phyloP scores from a whole-genome alignment of 2,113 vertebrate genomes.

The Carassius gibelio region DNA sequence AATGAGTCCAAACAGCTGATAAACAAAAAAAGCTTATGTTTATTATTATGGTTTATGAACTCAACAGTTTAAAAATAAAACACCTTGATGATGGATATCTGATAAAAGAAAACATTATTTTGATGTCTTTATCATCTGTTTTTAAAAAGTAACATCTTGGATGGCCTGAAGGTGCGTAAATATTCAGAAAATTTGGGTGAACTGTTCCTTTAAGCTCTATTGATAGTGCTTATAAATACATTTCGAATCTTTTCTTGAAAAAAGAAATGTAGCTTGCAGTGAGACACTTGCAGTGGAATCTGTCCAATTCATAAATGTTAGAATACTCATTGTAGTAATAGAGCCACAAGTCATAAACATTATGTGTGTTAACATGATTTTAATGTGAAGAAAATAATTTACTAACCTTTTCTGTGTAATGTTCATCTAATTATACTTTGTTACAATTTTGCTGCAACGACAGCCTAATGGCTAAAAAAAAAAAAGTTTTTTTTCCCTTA shows the following conservation, averaged over 20 bases:
- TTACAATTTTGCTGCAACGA: neutral
- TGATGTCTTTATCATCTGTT: neutral
- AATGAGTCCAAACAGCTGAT: too few species aligned
- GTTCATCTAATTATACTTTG: neutral
- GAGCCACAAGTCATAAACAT: too few species aligned
- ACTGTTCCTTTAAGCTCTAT: neutral
- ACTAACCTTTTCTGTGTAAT: neutral
- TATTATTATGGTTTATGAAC: too few species aligned
- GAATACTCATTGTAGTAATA: too few species aligned
- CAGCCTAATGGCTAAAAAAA: neutral
- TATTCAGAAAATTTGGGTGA: neutral
- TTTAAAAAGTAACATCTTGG: neutral
- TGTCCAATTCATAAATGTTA: too few species aligned
- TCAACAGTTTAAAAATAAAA: too few species aligned
- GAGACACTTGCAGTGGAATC: too few species aligned
- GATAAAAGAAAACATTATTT: neutral
- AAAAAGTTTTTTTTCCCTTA: neutral
- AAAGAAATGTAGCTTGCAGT: neutral
- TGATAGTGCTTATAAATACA: neutral
- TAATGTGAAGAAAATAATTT: neutral
- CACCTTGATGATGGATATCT: too few species aligned
- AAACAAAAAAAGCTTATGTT: too few species aligned
- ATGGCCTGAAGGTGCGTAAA: neutral
- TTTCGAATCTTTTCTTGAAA: neutral
- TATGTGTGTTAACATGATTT: too few species aligned